These are phyloP conservation scores for Drosophila arizonae DNA, from an alignment of 1,140 invertebrate genomes.

Conservation along the genomic window DNA sequence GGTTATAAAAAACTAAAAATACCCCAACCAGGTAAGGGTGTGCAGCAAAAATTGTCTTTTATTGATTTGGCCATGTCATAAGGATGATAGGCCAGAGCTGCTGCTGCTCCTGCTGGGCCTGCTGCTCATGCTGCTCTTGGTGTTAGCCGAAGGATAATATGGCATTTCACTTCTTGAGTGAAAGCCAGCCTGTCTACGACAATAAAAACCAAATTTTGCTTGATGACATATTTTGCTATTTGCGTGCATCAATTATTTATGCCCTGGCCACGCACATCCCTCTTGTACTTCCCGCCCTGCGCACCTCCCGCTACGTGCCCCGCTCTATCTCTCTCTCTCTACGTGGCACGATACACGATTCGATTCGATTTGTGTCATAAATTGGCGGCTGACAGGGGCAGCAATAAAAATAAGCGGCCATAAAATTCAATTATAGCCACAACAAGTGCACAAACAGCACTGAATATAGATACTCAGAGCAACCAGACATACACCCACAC, in stretches of 20 bases:
- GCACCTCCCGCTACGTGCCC: background rate
- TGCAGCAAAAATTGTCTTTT: constrained; percentile 50
- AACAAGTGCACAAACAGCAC: constrained; percentile 71
- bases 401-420: constrained; percentile 79
- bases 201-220: constrained; percentile 30
- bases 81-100: constrained; percentile 7
- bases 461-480: constrained; percentile 16
- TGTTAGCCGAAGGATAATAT: constrained; percentile 1
- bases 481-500: constrained; percentile 11
- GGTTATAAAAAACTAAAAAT: background rate
- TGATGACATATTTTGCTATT: constrained; percentile 71
- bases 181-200: constrained; percentile 9
- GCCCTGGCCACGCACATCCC: background rate
- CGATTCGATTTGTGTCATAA: constrained; percentile 78
- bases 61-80: constrained; percentile 52
- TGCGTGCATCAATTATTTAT: constrained; percentile 77
- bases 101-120: background rate
- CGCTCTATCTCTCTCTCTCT: too few species aligned
- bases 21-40: background rate
- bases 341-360: constrained; percentile 39
- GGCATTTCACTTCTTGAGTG: constrained; percentile 8
- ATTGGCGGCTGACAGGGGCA: constrained; percentile 64
- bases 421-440: constrained; percentile 80
- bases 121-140: background rate
- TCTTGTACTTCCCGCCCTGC: background rate